Percentiles rank a stretch among this genome's conserved stretches.
phyloP scores from a whole-genome alignment of 2,888 invertebrate genomes.

The Sicus ferrugineus region DNA sequence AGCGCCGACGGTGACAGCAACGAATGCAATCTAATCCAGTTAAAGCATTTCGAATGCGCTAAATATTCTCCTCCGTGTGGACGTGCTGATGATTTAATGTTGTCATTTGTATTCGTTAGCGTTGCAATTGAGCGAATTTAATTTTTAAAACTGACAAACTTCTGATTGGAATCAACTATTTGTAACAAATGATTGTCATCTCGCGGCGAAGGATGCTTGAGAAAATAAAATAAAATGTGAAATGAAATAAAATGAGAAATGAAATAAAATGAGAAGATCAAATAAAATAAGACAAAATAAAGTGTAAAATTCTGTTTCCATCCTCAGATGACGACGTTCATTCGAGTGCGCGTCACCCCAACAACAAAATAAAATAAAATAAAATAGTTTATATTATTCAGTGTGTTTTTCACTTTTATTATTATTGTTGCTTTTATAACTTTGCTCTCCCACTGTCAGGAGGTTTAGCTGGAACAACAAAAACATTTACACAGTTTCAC shows the following conservation, averaged over 20 bases:
- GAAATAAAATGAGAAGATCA: no score
- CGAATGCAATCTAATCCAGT: constrained; percentile 35
- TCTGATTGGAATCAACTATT: background rate
- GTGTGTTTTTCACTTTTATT: background rate
- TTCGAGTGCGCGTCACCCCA: no score
- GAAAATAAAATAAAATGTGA: no score
- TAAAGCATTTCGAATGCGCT: constrained; percentile 37
- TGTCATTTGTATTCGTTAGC: constrained; percentile 37
- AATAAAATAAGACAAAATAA: no score
- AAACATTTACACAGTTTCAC: constrained; percentile 28
- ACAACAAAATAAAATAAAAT: no score
- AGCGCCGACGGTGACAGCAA: constrained; percentile 7
- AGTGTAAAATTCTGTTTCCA: no score
- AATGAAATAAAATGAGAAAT: no score
- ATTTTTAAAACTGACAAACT: constrained; percentile 9
- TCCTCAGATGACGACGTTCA: no score
- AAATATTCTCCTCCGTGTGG: constrained; percentile 6
- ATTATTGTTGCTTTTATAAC: background rate
- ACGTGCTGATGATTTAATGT: constrained; percentile 37
- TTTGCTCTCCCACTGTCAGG: background rate
- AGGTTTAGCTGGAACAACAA: background rate
- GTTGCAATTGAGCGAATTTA: constrained; percentile 2
- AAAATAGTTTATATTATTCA: background rate
- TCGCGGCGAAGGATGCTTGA: no score
- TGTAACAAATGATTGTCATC: no score